Conservation (phyloP, 2,888 invertebrate genomes). For the Pseudococcus longispinus region DNA sequence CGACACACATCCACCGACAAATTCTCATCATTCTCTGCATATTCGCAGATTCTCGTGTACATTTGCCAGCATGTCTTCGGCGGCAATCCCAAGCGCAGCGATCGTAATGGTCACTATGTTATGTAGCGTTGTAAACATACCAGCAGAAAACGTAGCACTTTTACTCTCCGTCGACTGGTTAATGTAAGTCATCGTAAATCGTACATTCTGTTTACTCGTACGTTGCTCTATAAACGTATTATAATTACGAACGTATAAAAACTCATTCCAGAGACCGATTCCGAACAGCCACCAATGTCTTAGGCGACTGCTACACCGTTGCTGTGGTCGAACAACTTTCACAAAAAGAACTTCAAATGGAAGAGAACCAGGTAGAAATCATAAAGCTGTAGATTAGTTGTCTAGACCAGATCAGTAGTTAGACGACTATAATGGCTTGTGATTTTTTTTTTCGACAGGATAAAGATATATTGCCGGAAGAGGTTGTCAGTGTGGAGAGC, state of each 20-base stretch:
- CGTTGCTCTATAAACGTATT: neutral
- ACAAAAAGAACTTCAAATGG: slow-evolving; percentile 73
- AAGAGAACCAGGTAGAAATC: neutral
- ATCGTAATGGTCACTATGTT: slow-evolving; percentile 82
- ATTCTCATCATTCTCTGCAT: neutral
- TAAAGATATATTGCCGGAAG: neutral
- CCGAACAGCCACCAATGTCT: slow-evolving; percentile 85
- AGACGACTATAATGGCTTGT: neutral
- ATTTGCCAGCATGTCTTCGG: slow-evolving; percentile 86
- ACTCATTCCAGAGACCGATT: slow-evolving; percentile 74
- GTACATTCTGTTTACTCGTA: neutral
- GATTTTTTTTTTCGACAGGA: neutral
- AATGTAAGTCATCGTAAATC: slow-evolving; percentile 73
- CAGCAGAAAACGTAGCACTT: slow-evolving; percentile 80
- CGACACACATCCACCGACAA: neutral
- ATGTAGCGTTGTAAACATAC: slow-evolving; percentile 81
- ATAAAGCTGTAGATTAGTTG: neutral
- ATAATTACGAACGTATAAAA: neutral
- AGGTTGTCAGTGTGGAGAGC: neutral
- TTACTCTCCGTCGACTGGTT: slow-evolving; percentile 90
- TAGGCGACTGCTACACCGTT: slow-evolving; percentile 87
- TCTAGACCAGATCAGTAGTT: neutral
- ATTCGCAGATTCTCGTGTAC: slow-evolving; percentile 76
- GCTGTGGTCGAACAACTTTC: slow-evolving; percentile 85
- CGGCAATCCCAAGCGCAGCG: slow-evolving; percentile 86